Conservation (phyloP, 1,140 invertebrate species). For the Belonocnema kinseyi region DNA sequence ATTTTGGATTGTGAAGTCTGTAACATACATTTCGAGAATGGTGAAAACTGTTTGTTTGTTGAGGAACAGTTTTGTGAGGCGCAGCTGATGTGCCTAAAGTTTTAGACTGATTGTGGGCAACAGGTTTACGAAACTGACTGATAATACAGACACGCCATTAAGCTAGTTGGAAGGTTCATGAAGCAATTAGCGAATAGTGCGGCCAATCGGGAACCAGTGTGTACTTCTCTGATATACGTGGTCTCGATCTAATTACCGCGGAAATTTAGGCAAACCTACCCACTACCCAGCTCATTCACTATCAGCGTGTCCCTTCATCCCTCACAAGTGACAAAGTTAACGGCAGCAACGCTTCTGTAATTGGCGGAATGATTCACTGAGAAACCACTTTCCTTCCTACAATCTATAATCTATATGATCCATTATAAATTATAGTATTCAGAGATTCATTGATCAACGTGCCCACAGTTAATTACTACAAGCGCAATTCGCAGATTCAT, state of each 20-base stretch:
- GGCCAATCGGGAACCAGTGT: slow-evolving; percentile 47
- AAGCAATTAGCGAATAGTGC: slow-evolving; percentile 53
- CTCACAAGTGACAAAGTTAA: slow-evolving; percentile 56
- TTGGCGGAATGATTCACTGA: slow-evolving; percentile 51
- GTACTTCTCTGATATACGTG: slow-evolving; percentile 54
- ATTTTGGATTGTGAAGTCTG: too few species aligned
- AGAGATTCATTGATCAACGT: slow-evolving; percentile 16
- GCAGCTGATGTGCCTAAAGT: slow-evolving; percentile 15
- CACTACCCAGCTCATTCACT: slow-evolving; percentile 52
- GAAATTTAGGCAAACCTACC: slow-evolving; percentile 54
- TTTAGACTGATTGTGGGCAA: slow-evolving; percentile 39
- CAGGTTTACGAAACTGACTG: slow-evolving; percentile 49
- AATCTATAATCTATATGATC: background rate
- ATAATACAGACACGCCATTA: slow-evolving; percentile 41
- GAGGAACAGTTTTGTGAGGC: too few species aligned
- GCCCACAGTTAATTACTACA: slow-evolving; percentile 20
- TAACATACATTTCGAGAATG: too few species aligned
- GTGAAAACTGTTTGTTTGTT: too few species aligned
- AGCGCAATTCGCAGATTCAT: background rate
- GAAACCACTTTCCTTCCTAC: background rate
- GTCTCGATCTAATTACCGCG: slow-evolving; percentile 57
- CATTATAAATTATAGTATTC: slow-evolving; percentile 12
- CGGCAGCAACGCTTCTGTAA: slow-evolving; percentile 52
- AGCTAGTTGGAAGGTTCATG: slow-evolving; percentile 44
- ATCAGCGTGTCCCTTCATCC: slow-evolving; percentile 55